A percentile compares a stretch with the other conserved stretches of the same genome.
Evolutionary conservation across 2,888 invertebrate species (phyloP).

Genomic region (Anaspis maculata): DNA sequence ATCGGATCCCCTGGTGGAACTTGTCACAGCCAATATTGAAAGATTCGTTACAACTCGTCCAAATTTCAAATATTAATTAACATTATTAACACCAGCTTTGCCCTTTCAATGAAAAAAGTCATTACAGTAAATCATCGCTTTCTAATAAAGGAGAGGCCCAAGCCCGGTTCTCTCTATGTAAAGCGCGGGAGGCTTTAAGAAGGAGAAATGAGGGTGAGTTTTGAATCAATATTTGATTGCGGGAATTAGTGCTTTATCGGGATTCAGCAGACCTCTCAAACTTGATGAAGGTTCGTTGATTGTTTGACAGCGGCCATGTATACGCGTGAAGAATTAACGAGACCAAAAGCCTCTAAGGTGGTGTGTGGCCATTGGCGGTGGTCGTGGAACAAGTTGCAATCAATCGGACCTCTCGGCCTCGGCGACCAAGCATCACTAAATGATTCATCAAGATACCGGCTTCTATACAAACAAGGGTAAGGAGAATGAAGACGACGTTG

Average conservation of each 20-base stretch:
- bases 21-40: constrained; percentile 31
- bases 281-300: constrained; percentile 45
- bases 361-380: no score
- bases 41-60: constrained; percentile 38
- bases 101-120: constrained; percentile 44
- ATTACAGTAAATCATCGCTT: constrained; percentile 55
- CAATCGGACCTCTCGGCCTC: no score
- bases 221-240: constrained; percentile 47
- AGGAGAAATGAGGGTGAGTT: constrained; percentile 39
- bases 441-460: no score
- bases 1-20: constrained; percentile 17
- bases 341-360: constrained; percentile 2
- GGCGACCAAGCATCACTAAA: no score
- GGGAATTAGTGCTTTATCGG: constrained; percentile 46
- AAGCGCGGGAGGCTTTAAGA: constrained; percentile 31
- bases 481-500: no score
- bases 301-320: constrained; percentile 43
- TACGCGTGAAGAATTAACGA: constrained; percentile 43
- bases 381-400: no score
- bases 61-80: constrained; percentile 54
- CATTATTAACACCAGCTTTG: constrained; percentile 51
- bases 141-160: constrained; percentile 48
- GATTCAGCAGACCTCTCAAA: constrained; percentile 42
- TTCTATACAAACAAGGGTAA: no score
- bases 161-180: constrained; percentile 37